Percentiles rank a stretch among this genome's conserved stretches.
Conservation (phyloP, 2,888 invertebrate genomes). For the Anorthoa munda region DNA sequence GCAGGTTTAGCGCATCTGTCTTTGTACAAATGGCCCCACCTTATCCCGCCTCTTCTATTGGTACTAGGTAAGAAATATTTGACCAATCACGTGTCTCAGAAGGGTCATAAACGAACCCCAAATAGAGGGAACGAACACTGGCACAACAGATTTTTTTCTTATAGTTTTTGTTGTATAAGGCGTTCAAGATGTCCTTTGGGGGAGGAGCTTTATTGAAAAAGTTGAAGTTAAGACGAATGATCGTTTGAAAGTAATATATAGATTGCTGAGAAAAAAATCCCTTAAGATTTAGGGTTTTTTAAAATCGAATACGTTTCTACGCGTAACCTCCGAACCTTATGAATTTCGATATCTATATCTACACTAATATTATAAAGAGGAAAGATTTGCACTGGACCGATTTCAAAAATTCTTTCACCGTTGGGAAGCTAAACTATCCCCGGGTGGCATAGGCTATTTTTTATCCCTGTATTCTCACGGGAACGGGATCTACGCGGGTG, state of each 20-base stretch:
- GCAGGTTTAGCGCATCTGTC: conserved; percentile 85
- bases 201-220: conserved; percentile 36
- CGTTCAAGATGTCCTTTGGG: conserved; percentile 37
- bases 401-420: too few species aligned
- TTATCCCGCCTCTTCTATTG: conserved; percentile 81
- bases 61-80: conserved; percentile 69
- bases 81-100: conserved; percentile 78
- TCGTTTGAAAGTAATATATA: background rate
- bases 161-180: conserved; percentile 42
- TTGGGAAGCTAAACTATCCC: too few species aligned
- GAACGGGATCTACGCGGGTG: too few species aligned
- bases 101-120: conserved; percentile 77
- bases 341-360: too few species aligned
- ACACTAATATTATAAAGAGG: too few species aligned
- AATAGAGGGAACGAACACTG: conserved; percentile 57
- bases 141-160: conserved; percentile 53
- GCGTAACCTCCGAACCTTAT: too few species aligned
- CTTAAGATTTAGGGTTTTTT: too few species aligned
- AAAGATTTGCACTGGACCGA: too few species aligned
- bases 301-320: too few species aligned
- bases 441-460: too few species aligned
- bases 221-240: background rate
- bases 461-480: too few species aligned
- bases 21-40: conserved; percentile 71
- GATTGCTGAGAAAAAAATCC: background rate